Conservation (phyloP, 2,797 vertebrate species). For the Margarornis squamiger region DNA sequence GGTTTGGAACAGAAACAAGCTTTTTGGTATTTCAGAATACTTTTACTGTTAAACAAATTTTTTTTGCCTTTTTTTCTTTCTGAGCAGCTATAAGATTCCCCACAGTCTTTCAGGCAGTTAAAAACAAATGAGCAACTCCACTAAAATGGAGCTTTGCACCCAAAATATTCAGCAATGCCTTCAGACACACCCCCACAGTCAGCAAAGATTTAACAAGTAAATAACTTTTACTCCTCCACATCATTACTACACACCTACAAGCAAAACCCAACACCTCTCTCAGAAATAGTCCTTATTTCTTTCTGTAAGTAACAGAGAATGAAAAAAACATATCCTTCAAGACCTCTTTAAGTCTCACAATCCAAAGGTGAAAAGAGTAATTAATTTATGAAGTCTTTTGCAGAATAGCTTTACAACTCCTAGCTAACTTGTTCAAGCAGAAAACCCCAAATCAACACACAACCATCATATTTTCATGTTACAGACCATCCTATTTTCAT, state of each 20-base stretch:
- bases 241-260: slow-evolving; percentile 34
- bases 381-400: slow-evolving; percentile 25
- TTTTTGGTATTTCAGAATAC: background rate
- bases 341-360: background rate
- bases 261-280: slow-evolving; percentile 7
- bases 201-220: slow-evolving; percentile 50
- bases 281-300: slow-evolving; percentile 1
- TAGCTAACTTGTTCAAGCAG: background rate
- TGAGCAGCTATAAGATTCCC: background rate
- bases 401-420: slow-evolving; percentile 6
- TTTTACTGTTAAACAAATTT: background rate
- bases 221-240: slow-evolving; percentile 47
- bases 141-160: slow-evolving; percentile 21
- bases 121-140: slow-evolving; percentile 49
- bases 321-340: background rate
- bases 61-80: background rate
- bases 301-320: background rate
- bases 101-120: background rate
- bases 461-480: background rate
- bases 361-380: background rate
- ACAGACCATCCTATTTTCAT: background rate
- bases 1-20: slow-evolving; percentile 18
- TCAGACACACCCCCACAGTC: slow-evolving; percentile 37
- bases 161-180: slow-evolving; percentile 37
- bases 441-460: slow-evolving; percentile 15